These are phyloP conservation scores for Sorex araneus DNA, from an alignment of 2,113 vertebrate genomes.

Conservation along the genomic window DNA sequence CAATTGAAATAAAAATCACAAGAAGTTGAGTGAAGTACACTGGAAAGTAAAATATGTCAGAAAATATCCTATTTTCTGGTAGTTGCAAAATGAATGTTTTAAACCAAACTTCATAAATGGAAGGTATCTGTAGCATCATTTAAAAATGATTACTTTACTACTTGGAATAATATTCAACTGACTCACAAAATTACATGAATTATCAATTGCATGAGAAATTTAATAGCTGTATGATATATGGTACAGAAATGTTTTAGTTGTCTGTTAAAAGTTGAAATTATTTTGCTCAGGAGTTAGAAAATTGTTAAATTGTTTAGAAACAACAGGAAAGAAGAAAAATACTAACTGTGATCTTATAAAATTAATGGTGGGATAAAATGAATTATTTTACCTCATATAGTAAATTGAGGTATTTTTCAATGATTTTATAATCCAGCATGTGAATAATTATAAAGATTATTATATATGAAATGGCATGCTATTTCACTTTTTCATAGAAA, in stretches of 20 bases:
- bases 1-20: neutral
- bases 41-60: neutral
- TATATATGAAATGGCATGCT: neutral
- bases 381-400: neutral
- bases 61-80: neutral
- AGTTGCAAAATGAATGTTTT: neutral
- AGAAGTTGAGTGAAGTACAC: neutral
- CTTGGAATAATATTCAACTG: neutral
- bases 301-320: neutral
- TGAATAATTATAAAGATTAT: neutral
- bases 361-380: neutral
- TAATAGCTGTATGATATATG: neutral
- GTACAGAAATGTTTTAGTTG: neutral
- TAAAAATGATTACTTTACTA: neutral
- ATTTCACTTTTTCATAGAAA: neutral
- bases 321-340: neutral
- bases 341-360: neutral
- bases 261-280: neutral
- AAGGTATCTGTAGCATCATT: neutral
- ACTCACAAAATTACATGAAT: neutral
- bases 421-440: neutral
- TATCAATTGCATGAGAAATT: neutral
- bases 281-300: neutral
- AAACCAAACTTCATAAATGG: neutral
- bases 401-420: neutral